These are phyloP conservation scores for Prionace glauca DNA, from an alignment of 2,797 vertebrate genomes.

Conservation along the genomic window DNA sequence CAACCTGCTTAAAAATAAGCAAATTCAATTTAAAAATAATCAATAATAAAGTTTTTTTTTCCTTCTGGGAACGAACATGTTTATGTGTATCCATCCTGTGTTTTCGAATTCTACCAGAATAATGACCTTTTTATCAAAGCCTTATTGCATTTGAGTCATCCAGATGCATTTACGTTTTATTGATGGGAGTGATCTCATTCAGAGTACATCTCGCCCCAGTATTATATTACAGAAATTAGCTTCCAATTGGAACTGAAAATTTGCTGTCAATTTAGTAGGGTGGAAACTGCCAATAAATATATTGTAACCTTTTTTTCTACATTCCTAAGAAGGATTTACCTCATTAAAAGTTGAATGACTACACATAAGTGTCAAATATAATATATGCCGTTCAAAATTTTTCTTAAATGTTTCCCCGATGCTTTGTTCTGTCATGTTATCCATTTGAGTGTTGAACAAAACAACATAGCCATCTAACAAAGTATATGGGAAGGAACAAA, in stretches of 20 bases:
- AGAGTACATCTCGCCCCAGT: neutral
- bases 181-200: constrained; percentile 28
- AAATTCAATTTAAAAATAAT: constrained; percentile 12
- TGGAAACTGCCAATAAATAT: neutral
- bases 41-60: neutral
- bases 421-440: neutral
- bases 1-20: neutral
- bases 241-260: neutral
- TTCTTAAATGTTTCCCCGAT: neutral
- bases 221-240: neutral
- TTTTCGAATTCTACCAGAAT: constrained; percentile 30
- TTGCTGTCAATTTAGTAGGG: neutral
- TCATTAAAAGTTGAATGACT: neutral
- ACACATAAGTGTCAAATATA: neutral
- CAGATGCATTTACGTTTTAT: constrained; percentile 9
- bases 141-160: constrained; percentile 14
- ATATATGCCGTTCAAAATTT: neutral
- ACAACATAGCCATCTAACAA: neutral
- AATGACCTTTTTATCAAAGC: constrained; percentile 15
- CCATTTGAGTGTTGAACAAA: neutral
- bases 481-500: neutral
- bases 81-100: neutral
- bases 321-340: neutral
- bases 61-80: constrained; percentile 8
- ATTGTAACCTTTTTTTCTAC: neutral